Conservation (phyloP, 2,888 invertebrate species). For the Pammene aurita region DNA sequence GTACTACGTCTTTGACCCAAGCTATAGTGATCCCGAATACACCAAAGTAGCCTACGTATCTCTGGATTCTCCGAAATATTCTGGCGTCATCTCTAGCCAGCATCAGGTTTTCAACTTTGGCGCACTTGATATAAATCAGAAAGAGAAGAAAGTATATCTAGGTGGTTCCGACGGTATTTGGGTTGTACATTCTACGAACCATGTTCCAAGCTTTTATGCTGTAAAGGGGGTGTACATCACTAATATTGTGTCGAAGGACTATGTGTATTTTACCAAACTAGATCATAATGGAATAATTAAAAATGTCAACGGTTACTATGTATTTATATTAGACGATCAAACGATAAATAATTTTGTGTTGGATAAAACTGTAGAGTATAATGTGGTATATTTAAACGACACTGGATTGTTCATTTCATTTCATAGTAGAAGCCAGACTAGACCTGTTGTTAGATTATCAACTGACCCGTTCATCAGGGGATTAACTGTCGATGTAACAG, state of each 20-base stretch:
- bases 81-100: constrained; percentile 55
- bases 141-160: constrained; percentile 47
- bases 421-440: constrained; percentile 52
- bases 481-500: constrained; percentile 64
- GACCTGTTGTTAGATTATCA: constrained; percentile 57
- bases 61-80: constrained; percentile 53
- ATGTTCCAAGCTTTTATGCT: constrained; percentile 46
- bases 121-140: constrained; percentile 71
- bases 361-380: constrained; percentile 56
- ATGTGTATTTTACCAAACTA: constrained; percentile 63
- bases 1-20: constrained; percentile 70
- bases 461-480: constrained; percentile 69
- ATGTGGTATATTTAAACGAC: constrained; percentile 62
- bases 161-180: constrained; percentile 5
- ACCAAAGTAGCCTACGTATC: constrained; percentile 68
- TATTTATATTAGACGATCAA: constrained; percentile 55
- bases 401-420: constrained; percentile 62
- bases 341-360: constrained; percentile 66
- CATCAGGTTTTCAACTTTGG: constrained; percentile 62
- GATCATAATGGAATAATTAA: constrained; percentile 59
- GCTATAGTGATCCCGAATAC: constrained; percentile 65
- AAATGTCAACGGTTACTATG: constrained; percentile 65
- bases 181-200: background rate
- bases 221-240: constrained; percentile 64
- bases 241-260: constrained; percentile 63